Percentiles rank a stretch among this genome's conserved stretches.
Evolutionary conservation across 1,140 invertebrate species (phyloP).

Genomic region (Paraescarpia echinospica): DNA sequence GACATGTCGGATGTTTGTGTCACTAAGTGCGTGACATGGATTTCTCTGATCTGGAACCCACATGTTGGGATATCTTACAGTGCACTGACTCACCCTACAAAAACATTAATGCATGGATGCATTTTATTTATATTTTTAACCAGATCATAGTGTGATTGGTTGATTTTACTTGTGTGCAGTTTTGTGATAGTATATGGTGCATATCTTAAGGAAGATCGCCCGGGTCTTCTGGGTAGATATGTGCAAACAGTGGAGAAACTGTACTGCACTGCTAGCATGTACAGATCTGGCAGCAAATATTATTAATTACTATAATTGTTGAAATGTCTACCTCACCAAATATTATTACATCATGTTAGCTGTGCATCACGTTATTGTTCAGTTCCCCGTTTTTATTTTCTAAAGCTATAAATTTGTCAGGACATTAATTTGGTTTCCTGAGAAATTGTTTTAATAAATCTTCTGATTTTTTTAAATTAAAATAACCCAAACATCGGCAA

Average conservation of each 20-base stretch:
- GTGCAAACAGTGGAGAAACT: background rate
- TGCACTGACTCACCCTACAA: no score
- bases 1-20: background rate
- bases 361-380: background rate
- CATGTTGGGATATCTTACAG: no score
- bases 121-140: constrained; percentile 7
- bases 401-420: background rate
- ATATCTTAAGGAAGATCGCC: background rate
- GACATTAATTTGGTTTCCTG: background rate
- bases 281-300: background rate
- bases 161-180: background rate
- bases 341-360: background rate
- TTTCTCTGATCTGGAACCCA: no score
- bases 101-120: background rate
- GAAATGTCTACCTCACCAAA: background rate
- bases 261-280: background rate
- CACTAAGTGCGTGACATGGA: background rate
- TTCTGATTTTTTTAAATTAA: background rate
- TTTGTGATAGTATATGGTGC: background rate
- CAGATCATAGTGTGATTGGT: background rate
- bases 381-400: background rate
- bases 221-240: background rate
- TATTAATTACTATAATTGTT: background rate
- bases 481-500: background rate
- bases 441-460: background rate